Percentiles rank a stretch among this genome's conserved stretches.
phyloP scores from a whole-genome alignment of 2,113 vertebrate genomes.

The Spea multiplicata region DNA sequence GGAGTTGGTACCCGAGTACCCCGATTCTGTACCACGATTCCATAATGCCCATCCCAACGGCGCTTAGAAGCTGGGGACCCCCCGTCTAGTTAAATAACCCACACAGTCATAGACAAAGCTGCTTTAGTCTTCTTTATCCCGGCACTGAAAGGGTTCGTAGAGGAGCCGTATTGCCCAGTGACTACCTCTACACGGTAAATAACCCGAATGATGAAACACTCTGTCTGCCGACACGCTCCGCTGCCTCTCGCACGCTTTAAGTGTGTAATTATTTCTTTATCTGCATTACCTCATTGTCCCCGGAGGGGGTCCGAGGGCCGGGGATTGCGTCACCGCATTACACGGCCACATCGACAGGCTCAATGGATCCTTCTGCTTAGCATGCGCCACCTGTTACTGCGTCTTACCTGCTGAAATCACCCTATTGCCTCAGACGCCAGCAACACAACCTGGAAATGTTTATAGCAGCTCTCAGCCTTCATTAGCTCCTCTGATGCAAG shows the following conservation, averaged over 20 bases:
- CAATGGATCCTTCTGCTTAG: slow-evolving; percentile 9
- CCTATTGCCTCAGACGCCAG: neutral
- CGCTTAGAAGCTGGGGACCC: no score
- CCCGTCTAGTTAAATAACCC: no score
- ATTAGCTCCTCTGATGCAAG: no score
- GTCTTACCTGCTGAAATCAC: neutral
- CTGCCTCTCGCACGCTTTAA: neutral
- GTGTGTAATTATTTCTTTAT: slow-evolving; percentile 47
- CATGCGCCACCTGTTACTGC: neutral
- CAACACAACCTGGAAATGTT: neutral
- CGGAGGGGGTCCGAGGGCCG: neutral
- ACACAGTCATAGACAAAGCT: no score
- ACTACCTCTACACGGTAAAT: no score
- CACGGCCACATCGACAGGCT: slow-evolving; percentile 43
- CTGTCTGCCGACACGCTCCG: neutral
- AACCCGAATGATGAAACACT: neutral
- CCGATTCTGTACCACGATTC: no score
- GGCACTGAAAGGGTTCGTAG: no score
- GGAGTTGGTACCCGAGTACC: no score
- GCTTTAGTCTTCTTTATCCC: no score
- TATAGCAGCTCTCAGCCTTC: neutral
- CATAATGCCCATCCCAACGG: no score
- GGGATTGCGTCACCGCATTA: slow-evolving; percentile 57
- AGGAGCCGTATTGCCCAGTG: no score
- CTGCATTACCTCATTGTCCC: slow-evolving; percentile 56